Evolutionary conservation across 2,113 vertebrate species (phyloP).

Genomic region (Coptodon rendalli): DNA sequence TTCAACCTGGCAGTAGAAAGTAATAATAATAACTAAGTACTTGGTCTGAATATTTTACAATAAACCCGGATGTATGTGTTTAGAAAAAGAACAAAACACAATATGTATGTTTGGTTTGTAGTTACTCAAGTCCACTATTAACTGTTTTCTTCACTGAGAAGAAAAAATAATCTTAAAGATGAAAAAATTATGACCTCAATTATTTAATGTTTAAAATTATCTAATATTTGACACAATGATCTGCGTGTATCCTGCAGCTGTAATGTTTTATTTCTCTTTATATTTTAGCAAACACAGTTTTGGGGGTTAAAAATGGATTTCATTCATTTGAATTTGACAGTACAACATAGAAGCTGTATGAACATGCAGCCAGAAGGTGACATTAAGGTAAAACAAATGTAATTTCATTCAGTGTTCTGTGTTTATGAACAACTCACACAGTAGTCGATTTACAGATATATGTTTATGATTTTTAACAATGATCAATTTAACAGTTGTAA

Average conservation of each 20-base stretch:
- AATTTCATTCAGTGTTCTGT: not conserved
- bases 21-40: not conserved
- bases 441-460: not conserved
- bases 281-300: not conserved
- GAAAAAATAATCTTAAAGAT: not conserved
- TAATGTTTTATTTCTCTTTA: not conserved
- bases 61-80: fast-evolving
- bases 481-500: not conserved
- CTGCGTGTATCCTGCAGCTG: not conserved
- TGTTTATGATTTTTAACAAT: not conserved
- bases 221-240: not conserved
- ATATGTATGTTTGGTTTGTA: not conserved
- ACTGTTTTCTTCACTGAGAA: not conserved
- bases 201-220: fast-evolving
- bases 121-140: not conserved
- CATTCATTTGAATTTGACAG: not conserved
- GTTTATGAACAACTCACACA: not conserved
- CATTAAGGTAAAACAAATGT: fast-evolving
- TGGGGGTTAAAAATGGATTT: not conserved
- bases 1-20: not conserved
- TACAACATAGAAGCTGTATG: not conserved
- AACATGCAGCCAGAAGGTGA: not conserved
- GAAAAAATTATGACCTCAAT: not conserved
- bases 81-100: not conserved
- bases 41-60: not conserved